Base-by-base conservation (phyloP, 2,113 vertebrate genomes). In the Atrichornis clamosus region DNA sequence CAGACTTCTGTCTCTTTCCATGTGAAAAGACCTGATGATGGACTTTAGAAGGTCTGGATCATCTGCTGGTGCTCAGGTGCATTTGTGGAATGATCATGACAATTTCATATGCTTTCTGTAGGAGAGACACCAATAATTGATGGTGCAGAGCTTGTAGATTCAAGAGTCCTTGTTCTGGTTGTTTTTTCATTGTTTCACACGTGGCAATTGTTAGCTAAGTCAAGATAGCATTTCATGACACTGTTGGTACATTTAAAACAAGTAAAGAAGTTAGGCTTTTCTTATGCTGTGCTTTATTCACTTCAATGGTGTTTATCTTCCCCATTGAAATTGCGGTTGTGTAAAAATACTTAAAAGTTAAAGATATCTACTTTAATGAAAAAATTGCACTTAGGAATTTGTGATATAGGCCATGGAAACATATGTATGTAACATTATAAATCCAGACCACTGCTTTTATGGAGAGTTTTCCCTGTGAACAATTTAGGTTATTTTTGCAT, bases 341-440 rank as follows among this genome's bases (percentile, higher is more conserved):
- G 64, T 87, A 65, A 90, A 85, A 81, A 46, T 60, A 59, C 11
- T 30, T 77, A 64, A 65, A 93, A 84, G 44, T 90, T 75, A 65
- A 87, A 74, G 32, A 5, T 46, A n/a, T 55, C 46, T 41, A 10
- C 80, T 78, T 44, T 62, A 72, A 50, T 80, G 68, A 87, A 78
- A 81, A 60, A 92, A 77, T 94, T 65, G 76, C 56, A 21, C 37
- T 73, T 93, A 90, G 41, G 59, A 89, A 53, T 62, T 88, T 92
- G 10, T 89, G 59, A 75, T 84, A 55, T 62, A 74, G 55, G 72
- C 10, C 92, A 52, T 55, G 90, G 49, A 94, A 96, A 62, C 35
- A 53, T 95, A 91, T n/a, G 28, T 92, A 35, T 24, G 4, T 84
- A 90, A 27, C 72, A 67, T 32, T 87, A 21, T 83, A 91, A 95